Evolutionary conservation across 2,113 vertebrate genomes (phyloP).

Genomic region (Pelecanoides urinatrix): DNA sequence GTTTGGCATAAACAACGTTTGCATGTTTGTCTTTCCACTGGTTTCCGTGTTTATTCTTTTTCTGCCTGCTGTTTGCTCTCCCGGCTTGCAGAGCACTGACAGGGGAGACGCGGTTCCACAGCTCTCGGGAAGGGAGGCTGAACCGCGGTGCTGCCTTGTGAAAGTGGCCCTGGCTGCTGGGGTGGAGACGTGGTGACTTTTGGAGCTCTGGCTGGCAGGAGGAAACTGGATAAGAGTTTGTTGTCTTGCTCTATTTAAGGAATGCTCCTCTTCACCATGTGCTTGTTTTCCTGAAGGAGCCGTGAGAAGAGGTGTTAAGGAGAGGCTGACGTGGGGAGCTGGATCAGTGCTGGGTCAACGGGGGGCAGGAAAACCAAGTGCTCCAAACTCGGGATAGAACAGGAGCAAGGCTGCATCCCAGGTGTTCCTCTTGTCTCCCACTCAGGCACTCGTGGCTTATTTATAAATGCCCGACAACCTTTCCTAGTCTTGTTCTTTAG

Average conservation of each 20-base stretch:
- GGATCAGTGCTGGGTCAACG: neutral
- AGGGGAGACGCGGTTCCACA: neutral
- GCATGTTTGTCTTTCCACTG: neutral
- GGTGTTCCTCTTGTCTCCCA: neutral
- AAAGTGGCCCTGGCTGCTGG: neutral
- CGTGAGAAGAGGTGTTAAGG: neutral
- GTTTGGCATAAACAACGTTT: neutral
- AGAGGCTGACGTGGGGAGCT: neutral
- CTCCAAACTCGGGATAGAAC: neutral
- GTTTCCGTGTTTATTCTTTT: neutral
- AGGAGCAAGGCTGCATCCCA: neutral
- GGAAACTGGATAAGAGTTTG: neutral
- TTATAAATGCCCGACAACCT: neutral
- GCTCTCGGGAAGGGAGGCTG: neutral
- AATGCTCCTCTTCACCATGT: neutral
- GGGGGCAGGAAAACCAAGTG: neutral
- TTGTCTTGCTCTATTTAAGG: neutral
- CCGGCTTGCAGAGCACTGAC: neutral
- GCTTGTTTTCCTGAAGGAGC: neutral
- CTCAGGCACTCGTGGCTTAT: neutral
- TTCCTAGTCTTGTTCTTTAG: neutral
- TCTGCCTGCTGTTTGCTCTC: neutral
- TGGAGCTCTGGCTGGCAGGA: neutral
- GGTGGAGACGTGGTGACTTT: accelerated
- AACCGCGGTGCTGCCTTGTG: accelerated